Conservation (phyloP, 2,797 vertebrate genomes). For the Myotis daubentonii region DNA sequence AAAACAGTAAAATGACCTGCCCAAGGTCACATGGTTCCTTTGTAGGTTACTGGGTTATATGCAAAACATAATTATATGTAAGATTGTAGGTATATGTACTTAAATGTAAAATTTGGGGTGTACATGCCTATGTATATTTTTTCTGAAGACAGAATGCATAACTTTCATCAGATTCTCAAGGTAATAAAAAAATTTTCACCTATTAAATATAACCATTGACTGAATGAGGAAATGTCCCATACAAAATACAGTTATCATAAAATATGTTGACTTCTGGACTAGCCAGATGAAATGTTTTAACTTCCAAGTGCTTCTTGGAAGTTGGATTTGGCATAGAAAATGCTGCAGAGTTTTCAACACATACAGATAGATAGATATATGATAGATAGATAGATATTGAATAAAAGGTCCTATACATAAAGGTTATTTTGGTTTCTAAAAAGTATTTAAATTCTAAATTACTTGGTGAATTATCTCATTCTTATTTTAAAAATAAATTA, state of each 20-base stretch:
- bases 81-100: neutral
- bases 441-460: constrained; percentile 43
- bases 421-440: neutral
- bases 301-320: constrained; percentile 52
- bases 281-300: constrained; percentile 44
- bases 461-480: constrained; percentile 6
- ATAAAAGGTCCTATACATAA: neutral
- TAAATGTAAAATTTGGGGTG: constrained; percentile 6
- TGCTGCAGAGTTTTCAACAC: neutral
- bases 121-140: neutral
- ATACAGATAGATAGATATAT: neutral
- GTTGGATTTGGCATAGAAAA: constrained; percentile 43
- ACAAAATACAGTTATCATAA: constrained; percentile 45
- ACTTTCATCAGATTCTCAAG: constrained; percentile 2
- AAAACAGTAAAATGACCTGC: constrained; percentile 14
- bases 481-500: constrained; percentile 45
- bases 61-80: neutral
- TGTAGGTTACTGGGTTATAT: neutral
- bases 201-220: constrained; percentile 19
- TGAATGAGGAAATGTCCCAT: neutral
- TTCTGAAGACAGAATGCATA: neutral
- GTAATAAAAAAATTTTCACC: neutral
- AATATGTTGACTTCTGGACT: constrained; percentile 33
- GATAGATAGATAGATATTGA: neutral
- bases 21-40: neutral